Evolutionary conservation across 2,113 vertebrate species (phyloP).

Genomic region (Proteles cristata): DNA sequence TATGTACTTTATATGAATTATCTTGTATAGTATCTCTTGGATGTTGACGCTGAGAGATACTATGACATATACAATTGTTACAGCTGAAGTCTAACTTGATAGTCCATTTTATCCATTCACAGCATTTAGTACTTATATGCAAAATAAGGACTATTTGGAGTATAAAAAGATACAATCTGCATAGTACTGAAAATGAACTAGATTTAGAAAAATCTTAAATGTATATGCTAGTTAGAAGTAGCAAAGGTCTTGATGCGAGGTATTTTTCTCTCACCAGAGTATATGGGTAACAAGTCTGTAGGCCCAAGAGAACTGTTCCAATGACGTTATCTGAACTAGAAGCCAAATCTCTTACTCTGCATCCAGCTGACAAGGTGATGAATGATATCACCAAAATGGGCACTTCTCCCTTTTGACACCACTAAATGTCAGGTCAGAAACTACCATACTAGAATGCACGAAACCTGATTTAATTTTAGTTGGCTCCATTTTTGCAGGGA

Average conservation of each 20-base stretch:
- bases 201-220: not conserved
- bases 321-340: not conserved
- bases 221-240: not conserved
- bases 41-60: slow-evolving; percentile 26
- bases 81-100: not conserved
- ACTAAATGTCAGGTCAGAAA: slow-evolving; percentile 52
- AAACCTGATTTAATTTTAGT: slow-evolving; percentile 42
- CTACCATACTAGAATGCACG: not conserved
- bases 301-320: not conserved
- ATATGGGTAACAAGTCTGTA: not conserved
- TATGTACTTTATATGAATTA: slow-evolving; percentile 18
- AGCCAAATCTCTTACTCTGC: not conserved
- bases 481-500: slow-evolving; percentile 2
- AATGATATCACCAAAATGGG: not conserved
- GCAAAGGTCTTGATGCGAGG: not conserved
- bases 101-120: not conserved
- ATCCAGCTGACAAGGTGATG: slow-evolving; percentile 14
- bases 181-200: not conserved
- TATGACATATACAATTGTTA: not conserved
- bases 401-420: not conserved
- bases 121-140: not conserved
- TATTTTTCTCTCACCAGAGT: not conserved
- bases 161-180: not conserved
- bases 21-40: not conserved
- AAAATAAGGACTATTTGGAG: not conserved